phyloP scores from a whole-genome alignment of 2,888 invertebrate species.

The Trissolcus brochymenae region DNA sequence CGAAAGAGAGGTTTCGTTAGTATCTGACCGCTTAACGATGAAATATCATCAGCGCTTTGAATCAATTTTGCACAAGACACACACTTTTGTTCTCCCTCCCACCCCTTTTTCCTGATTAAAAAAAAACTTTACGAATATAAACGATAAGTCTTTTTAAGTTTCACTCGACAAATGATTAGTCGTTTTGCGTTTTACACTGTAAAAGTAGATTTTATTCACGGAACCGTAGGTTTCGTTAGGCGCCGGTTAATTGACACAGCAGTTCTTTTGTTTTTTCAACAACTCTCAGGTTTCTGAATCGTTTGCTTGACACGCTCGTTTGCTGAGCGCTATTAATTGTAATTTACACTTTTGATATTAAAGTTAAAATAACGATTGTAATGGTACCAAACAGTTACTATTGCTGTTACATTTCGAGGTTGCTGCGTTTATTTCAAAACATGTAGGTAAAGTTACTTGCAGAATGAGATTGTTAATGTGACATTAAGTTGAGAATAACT shows the following conservation, averaged over 20 bases:
- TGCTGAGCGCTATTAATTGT: constrained; percentile 41
- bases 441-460: constrained; percentile 52
- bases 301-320: constrained; percentile 34
- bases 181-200: constrained; percentile 20
- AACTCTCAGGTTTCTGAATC: constrained; percentile 52
- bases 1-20: constrained; percentile 25
- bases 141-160: constrained; percentile 2
- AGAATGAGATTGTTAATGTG: constrained; percentile 57
- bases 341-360: constrained; percentile 61
- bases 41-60: constrained; percentile 26
- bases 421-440: constrained; percentile 50
- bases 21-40: constrained; percentile 30
- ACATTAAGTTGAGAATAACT: constrained; percentile 56
- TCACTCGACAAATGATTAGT: constrained; percentile 21
- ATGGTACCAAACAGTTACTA: constrained; percentile 51
- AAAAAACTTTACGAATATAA: not conserved
- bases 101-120: not conserved
- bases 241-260: constrained; percentile 17
- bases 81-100: constrained; percentile 7
- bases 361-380: constrained; percentile 50
- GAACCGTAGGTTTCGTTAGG: constrained; percentile 29
- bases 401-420: constrained; percentile 57
- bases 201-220: constrained; percentile 18
- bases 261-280: constrained; percentile 29
- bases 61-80: constrained; percentile 41